Base-by-base conservation (phyloP, 2,888 invertebrate species). In the Lepetodrilus schrolli region DNA sequence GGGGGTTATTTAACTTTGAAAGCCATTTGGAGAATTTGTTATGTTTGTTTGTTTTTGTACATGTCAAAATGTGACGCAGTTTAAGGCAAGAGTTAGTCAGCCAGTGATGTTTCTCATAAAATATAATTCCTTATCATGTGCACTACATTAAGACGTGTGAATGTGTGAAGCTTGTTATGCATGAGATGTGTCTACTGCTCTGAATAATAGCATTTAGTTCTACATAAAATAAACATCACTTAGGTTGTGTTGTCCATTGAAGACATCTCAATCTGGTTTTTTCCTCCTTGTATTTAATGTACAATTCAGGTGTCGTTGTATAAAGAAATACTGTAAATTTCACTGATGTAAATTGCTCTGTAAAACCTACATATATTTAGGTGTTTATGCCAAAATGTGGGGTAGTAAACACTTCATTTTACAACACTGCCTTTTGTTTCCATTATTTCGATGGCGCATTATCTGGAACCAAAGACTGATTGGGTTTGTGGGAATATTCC, bases 321-420 rank as follows among this genome's bases (percentile, higher is more conserved):
- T 58, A 58, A 58, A 58, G 58, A 58, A n/a, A 23, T 43, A 58
- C 30, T 58, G 58, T 58, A 58, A 34, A 58, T 30, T 34, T 30
- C 58, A 58, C 34, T 58, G 58, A 58, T 58, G 58, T 58, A 58
- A 58, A 58, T 58, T 23, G 58, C 58, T 58, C 58, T 58, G 26
- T 58, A 26, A 58, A 58, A 58, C 58, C 13, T 13, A 58, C 13
- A 10, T 58, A 30, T n/a, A 58, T 58, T 26, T 58, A 58, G 58
- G 58, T 26, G 58, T 58, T 26, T 58, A 30, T 58, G 34, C 34
- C 3, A 26, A 17, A 34, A 23, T 30, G 30, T 30, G 26, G n/a
- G 58, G 58, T 58, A 58, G 34, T 58, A 58, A 58, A 58, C 30
- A 26, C 58, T 58, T 58, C 58, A 13, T 58, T 58, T 58, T 58